Percentiles rank a stretch among this genome's conserved stretches.
These are phyloP conservation scores for Gastrophryne carolinensis DNA, from an alignment of 2,797 vertebrate species.

Conservation along the genomic window DNA sequence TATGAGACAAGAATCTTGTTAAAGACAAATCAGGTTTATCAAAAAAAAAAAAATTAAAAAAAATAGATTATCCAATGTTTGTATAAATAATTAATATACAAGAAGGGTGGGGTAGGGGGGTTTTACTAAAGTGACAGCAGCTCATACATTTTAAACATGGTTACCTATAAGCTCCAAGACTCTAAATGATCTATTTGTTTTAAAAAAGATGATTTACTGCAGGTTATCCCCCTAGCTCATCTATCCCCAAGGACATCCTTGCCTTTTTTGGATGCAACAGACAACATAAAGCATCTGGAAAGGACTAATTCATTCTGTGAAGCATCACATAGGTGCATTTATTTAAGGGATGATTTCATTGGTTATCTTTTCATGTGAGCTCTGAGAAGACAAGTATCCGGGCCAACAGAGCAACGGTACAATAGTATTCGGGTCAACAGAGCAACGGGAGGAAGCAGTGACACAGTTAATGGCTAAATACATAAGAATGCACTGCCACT, in stretches of 20 bases:
- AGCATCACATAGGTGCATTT: conserved; percentile 57
- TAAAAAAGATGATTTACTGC: conserved; percentile 64
- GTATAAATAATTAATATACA: too few relatives aligned
- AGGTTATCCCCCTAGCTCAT: conserved; percentile 63
- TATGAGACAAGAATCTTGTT: too few relatives aligned
- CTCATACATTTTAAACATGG: too few relatives aligned
- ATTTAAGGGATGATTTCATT: conserved; percentile 31
- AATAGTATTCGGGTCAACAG: too few relatives aligned
- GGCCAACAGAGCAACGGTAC: too few relatives aligned
- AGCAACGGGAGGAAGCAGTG: background rate
- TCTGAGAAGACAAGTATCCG: background rate
- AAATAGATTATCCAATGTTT: too few relatives aligned
- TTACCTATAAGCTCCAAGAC: too few relatives aligned
- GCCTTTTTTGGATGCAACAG: conserved; percentile 68
- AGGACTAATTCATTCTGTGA: conserved; percentile 55
- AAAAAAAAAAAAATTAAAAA: too few relatives aligned
- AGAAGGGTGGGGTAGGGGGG: too few relatives aligned
- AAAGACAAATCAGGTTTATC: too few relatives aligned
- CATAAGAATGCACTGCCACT: background rate
- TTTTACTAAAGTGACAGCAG: too few relatives aligned
- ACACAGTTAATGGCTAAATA: background rate
- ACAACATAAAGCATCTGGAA: conserved; percentile 60
- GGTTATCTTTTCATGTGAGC: background rate
- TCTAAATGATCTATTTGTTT: conserved; percentile 64
- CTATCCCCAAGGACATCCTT: conserved; percentile 64